Base-by-base conservation (phyloP, 2,888 invertebrate genomes). In the Chrysolina haemoptera region DNA sequence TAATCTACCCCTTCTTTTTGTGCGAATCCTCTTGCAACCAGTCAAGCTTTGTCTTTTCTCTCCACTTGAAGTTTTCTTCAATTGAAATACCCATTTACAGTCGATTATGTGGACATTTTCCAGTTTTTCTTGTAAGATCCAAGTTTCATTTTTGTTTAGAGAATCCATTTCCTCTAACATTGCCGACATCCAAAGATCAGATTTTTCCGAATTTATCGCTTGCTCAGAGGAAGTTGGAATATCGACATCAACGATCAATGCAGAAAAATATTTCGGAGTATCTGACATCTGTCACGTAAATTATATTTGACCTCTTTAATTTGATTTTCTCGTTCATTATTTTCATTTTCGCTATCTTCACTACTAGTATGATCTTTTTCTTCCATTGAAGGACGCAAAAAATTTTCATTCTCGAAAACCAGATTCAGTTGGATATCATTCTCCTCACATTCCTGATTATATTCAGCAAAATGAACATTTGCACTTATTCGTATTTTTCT, bases 141-240 rank as follows among this genome's bases (percentile, higher is more conserved):
- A 6, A 6, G 35, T 35, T 35, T 35, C 35, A 35, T 35, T 35
- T 35, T 35, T 35, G 6, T 6, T 35, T 35, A 35, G 35, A 8
- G 35, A 35, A 35, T 35, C 35, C 4, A 35, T 35, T 35, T 35
- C 35, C 8, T 35, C 35, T 35, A 6, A 35, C 43, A 71, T 50
- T 50, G 22, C 50, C 4, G 50, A 50, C 22, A 68, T 40, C 40
- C 43, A 53, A 43, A 59, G 43, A 2, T 55, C 40, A 12, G 63
- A 63, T 43, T 70, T 66, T 50, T 75, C 69, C 59, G 65, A n/a
- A 14, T 73, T 48, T 35, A 73, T 74, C 41, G 75, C 75, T 41
- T 68, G 35, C 40, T 81, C 73, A 70, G 83, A 84, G 9, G 46
- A 46, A 46, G 46, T 46, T 14, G 46, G 46, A 46, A 46, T 46